These are phyloP conservation scores for Rotaria sp. DNA, from an alignment of 2,888 invertebrate species.

Conservation along the genomic window DNA sequence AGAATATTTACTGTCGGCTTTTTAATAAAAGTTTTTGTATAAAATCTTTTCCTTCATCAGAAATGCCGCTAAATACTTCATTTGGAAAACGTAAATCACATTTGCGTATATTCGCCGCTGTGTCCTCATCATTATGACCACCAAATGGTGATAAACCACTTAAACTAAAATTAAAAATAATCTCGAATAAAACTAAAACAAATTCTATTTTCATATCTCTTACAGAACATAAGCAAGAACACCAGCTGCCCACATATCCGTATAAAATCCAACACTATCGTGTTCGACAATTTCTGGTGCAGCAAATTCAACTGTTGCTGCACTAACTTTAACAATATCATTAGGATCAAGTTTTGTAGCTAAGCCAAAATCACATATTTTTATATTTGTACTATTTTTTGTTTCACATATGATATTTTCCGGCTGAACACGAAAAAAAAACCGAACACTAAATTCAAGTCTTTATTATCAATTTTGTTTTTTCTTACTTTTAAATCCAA, in stretches of 20 bases:
- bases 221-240: conserved; percentile 94
- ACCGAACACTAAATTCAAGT: not conserved
- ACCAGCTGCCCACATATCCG: conserved; percentile 99
- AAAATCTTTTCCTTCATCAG: conserved; percentile 94
- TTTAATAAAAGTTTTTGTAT: conserved; percentile 81
- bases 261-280: conserved; percentile 99
- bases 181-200: conserved; percentile 30
- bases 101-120: conserved; percentile 90
- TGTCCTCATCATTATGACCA: conserved; percentile 94
- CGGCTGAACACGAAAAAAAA: conserved; percentile 57
- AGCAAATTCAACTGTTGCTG: conserved; percentile 97
- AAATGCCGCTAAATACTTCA: conserved; percentile 84
- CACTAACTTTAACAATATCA: conserved; percentile 95
- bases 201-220: conserved; percentile 55
- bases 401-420: conserved; percentile 99
- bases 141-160: conserved; percentile 97
- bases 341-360: conserved; percentile 95
- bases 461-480: not conserved
- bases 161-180: conserved; percentile 61
- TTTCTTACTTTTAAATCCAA: conserved; percentile 64
- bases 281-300: conserved; percentile 97
- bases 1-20: conserved; percentile 57
- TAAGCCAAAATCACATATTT: conserved; percentile 97
- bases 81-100: conserved; percentile 99
- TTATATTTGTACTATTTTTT: conserved; percentile 83